Evolutionary conservation across 2,797 vertebrate genomes (phyloP), one percentile per base, ranked within the genome.

Genomic region (Dromococcyx pavoninus): DNA sequence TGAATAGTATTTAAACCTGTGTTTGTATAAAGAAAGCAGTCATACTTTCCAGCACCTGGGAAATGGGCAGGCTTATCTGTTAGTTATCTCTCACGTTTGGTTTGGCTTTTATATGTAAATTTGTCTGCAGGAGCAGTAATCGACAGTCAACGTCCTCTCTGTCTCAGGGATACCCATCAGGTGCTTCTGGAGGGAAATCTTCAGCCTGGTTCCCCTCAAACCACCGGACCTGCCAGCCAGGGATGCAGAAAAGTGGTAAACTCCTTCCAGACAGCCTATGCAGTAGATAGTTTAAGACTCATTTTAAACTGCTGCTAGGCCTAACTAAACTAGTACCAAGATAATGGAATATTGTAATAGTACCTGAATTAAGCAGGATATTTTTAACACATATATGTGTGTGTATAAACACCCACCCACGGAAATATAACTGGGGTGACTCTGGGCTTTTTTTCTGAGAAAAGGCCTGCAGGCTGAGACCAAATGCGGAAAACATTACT

Each of bases 1-100:
- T 90, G 92, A 96, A 91, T 58, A 88, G 76, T 50, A 76, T 91
- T 96, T 94, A 95, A 97, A 93, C 75, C 70, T n/a, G 82, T 91
- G 76, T 86, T 96, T 95, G 78, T 88, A 82, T 88, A 97, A 97
- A 97, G 96, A 93, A 88, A 93, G 89, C 96, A 83, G 82, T 92
- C 94, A 80, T 88, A 78, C 80, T 84, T 91, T 77, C 89, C 94
- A 96, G 83, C 87, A 93, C 94, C 86, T 94, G 96, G 87, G 97
- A 97, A 97, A 96, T 67, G 89, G 89, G 82, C 54, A 70, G 73
- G 61, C 88, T 97, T 97, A 97, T 97, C 97, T 96, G 33, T 74
- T 82, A 71, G 86, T 33, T 89, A 72, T 90, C 96, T 65, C 94
- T 86, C 91, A 53, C 83, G 44, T 58, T 88, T 8, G 54, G 44